Evolutionary conservation across 1,140 invertebrate species (phyloP), one percentile per base, ranked within the genome.

Genomic region (Lepidurus packardi): DNA sequence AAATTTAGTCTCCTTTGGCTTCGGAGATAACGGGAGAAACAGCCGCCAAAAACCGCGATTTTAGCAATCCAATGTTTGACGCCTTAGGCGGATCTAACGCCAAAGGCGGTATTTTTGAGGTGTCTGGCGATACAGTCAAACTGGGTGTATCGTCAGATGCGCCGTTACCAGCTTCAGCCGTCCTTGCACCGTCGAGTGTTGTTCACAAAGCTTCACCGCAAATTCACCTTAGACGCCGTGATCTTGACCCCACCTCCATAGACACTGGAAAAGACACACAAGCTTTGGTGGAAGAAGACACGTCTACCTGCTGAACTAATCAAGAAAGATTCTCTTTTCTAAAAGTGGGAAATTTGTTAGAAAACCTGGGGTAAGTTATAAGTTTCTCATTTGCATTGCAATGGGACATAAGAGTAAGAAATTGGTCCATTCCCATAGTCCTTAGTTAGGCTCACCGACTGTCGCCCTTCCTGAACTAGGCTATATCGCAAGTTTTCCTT

Each of bases 31-130:
- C 53, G 53, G 16, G 16, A 73, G 90, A 92, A 74, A 88, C 92
- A 43, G 88, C 88, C 80, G 87, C 86, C 79, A 94, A 94, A 84
- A 91, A 91, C 76, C 88, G 94, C 76, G 95, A 98, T 85, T 97
- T 98, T 86, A 93, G 92, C 82, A 98, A 97, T 87, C 96, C 96
- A 10, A 96, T 98, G 94, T 98, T 97, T 84, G 95, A 98, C 83
- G 94, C 84, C 90, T 82, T 87, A 79, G 78, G 78, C 42, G 78
- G 78, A 74, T 41, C 73, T 21, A 74, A 43, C 5, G 73, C 73
- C 43, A 43, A 43, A 25, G 75, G 75, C 6, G 78, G 73, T 74
- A 78, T 78, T 13, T 78, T 75, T 43, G 78, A 78, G 75, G 78
- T 78, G 1, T 74, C 78, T 7, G 78, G 73, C 21, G 78, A 78